Percentiles rank a stretch among this genome's conserved stretches.
Evolutionary conservation across 2,888 invertebrate species (phyloP).

Genomic region (Dynastes grantii): DNA sequence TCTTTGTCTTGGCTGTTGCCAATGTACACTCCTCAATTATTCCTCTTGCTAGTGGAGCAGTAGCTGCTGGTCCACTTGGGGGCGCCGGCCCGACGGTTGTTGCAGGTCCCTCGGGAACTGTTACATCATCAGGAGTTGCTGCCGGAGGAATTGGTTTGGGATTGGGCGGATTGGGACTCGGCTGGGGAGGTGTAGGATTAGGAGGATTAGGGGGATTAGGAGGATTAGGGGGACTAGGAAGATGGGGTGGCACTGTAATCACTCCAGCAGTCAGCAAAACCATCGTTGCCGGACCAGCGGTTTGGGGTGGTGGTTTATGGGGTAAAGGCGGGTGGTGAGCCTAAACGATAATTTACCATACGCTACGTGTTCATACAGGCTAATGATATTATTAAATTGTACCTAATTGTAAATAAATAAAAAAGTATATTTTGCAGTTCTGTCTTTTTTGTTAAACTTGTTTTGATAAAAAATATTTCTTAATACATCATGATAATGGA

Average conservation of each 20-base stretch:
- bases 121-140: conserved; percentile 5
- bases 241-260: conserved; percentile 6
- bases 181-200: conserved; percentile 8
- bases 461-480: neutral
- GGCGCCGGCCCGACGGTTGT: conserved; percentile 33
- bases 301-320: conserved; percentile 30
- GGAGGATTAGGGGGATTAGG: conserved; percentile 2
- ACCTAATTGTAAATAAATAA: conserved; percentile 36
- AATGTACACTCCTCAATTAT: conserved; percentile 25
- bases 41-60: conserved; percentile 25
- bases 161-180: conserved; percentile 12
- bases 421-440: conserved; percentile 1
- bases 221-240: conserved; percentile 1
- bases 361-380: conserved; percentile 18
- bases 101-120: conserved; percentile 35
- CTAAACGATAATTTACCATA: conserved; percentile 21
- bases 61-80: conserved; percentile 30
- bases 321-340: conserved; percentile 22
- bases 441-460: neutral
- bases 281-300: conserved; percentile 33
- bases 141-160: conserved; percentile 13
- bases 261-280: conserved; percentile 14
- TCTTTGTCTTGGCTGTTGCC: conserved; percentile 32
- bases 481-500: neutral
- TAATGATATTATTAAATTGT: conserved; percentile 24